These are phyloP conservation scores for Cephalotes varians DNA, from an alignment of 2,888 invertebrate species.

Conservation along the genomic window DNA sequence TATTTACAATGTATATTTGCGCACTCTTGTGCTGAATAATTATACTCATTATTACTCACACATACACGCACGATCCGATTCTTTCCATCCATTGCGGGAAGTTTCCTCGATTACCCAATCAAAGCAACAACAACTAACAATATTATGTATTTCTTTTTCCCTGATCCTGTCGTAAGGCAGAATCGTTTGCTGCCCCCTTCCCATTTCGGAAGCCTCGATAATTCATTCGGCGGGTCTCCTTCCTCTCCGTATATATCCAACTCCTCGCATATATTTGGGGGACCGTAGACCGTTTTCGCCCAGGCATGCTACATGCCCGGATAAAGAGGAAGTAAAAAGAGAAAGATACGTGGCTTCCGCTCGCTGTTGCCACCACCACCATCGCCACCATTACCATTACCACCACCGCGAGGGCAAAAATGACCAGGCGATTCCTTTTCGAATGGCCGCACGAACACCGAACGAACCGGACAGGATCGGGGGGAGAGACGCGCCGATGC, in stretches of 20 bases:
- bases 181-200: slow-evolving; percentile 51
- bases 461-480: background rate
- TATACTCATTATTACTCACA: background rate
- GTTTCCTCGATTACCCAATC: slow-evolving; percentile 34
- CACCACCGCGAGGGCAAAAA: slow-evolving; percentile 13
- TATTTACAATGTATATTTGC: background rate
- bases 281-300: slow-evolving; percentile 77
- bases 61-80: too few relatives aligned
- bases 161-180: slow-evolving; percentile 42
- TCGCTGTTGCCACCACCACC: slow-evolving; percentile 61
- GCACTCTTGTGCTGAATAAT: background rate
- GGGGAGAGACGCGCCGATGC: slow-evolving; percentile 62
- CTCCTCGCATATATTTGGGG: slow-evolving; percentile 25
- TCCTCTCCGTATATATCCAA: background rate
- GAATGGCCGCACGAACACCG: slow-evolving; percentile 43
- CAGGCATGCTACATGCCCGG: slow-evolving; percentile 47
- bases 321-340: slow-evolving; percentile 69
- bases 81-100: slow-evolving; percentile 2
- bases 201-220: slow-evolving; percentile 71
- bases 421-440: slow-evolving; percentile 37
- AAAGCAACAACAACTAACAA: slow-evolving; percentile 10
- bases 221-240: slow-evolving; percentile 71
- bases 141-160: slow-evolving; percentile 7
- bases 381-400: background rate
- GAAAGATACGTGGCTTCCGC: slow-evolving; percentile 62